Conservation (phyloP, 2,797 vertebrate species). For the Furcifer pardalis region DNA sequence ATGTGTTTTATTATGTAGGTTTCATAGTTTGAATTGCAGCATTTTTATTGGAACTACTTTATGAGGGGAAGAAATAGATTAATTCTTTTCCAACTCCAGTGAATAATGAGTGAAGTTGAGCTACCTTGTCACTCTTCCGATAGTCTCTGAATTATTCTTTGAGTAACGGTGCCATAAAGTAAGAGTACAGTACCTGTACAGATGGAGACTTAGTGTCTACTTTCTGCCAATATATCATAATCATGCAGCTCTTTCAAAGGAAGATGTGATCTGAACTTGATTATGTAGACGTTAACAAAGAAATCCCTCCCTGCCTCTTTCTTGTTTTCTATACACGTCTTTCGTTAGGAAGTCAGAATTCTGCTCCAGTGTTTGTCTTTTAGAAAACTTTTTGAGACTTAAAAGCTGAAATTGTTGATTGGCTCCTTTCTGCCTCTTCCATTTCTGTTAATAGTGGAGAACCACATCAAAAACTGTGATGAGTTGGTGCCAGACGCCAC, state of each 20-base stretch:
- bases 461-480: slow-evolving; percentile 80
- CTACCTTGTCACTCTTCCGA: background rate
- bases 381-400: slow-evolving; percentile 38
- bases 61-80: background rate
- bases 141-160: background rate
- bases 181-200: background rate
- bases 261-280: background rate
- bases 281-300: background rate
- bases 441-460: slow-evolving; percentile 60
- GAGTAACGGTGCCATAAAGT: background rate
- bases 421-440: slow-evolving; percentile 34
- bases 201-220: background rate
- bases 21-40: background rate
- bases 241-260: background rate
- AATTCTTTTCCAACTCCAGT: background rate
- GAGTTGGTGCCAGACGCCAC: slow-evolving; percentile 76
- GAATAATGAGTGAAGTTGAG: background rate
- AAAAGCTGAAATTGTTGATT: slow-evolving; percentile 49
- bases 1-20: background rate
- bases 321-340: background rate
- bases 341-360: background rate
- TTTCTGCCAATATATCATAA: background rate
- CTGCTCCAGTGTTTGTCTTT: slow-evolving; percentile 15
- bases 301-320: background rate
- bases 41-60: background rate